Evolutionary conservation across 2,113 vertebrate species (phyloP).

Genomic region (Passer domesticus): DNA sequence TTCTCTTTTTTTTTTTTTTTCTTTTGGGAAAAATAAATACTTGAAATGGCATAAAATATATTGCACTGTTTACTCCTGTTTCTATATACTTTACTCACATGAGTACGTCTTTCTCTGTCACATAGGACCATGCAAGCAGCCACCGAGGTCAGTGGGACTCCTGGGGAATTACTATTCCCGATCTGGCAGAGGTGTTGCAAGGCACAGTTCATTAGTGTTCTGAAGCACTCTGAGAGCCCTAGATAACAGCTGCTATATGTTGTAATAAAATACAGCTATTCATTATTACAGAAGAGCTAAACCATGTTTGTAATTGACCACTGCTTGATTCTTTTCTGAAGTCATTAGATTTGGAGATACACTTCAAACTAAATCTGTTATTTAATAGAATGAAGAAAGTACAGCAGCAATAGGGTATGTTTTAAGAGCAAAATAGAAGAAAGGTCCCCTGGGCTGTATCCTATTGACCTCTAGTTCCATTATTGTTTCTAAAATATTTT

Average conservation of each 20-base stretch:
- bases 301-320: not conserved
- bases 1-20: not conserved
- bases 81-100: not conserved
- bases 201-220: conserved; percentile 4
- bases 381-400: conserved; percentile 1
- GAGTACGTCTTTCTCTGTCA: not conserved
- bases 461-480: conserved; percentile 53
- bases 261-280: conserved; percentile 26
- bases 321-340: not conserved
- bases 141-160: not conserved
- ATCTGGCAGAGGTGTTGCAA: not conserved
- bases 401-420: not conserved
- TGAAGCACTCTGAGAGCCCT: not conserved
- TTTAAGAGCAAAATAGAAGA: conserved; percentile 33
- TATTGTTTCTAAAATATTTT: conserved; percentile 54
- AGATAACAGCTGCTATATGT: conserved; percentile 33
- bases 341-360: not conserved
- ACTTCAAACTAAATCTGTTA: conserved; percentile 25
- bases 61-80: not conserved
- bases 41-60: not conserved
- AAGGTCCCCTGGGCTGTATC: conserved; percentile 43
- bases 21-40: not conserved
- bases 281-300: conserved; percentile 4
- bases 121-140: not conserved
- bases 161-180: not conserved